phyloP scores from a whole-genome alignment of 1,140 invertebrate species.

The Drosophila chauvacae region DNA sequence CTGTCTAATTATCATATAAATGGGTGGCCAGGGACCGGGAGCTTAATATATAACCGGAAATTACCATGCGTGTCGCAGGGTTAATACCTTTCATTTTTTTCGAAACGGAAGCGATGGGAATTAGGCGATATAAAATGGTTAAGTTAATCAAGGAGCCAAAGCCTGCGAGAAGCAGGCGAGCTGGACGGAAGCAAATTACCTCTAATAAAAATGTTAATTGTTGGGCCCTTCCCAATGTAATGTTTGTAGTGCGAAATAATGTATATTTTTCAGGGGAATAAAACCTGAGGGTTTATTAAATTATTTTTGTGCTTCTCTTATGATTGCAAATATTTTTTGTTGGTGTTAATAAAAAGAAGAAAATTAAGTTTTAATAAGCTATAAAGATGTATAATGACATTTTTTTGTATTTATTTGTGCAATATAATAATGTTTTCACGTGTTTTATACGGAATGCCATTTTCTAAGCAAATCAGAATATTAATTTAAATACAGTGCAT shows the following conservation, averaged over 20 bases:
- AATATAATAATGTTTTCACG: too few species aligned
- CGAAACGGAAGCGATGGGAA: slow-evolving; percentile 43
- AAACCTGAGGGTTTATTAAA: background rate
- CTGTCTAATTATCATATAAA: slow-evolving; percentile 54
- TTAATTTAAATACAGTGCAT: too few species aligned
- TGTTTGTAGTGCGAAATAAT: background rate
- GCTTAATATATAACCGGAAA: slow-evolving; percentile 56
- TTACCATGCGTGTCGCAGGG: slow-evolving; percentile 68
- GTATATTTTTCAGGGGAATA: background rate
- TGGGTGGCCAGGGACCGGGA: slow-evolving; percentile 37
- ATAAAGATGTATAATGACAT: background rate
- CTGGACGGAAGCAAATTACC: slow-evolving; percentile 21
- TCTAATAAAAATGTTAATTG: slow-evolving; percentile 34
- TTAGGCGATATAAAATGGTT: slow-evolving; percentile 45
- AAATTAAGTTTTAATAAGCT: background rate
- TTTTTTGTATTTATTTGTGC: too few species aligned
- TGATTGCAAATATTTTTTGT: background rate
- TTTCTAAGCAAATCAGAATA: too few species aligned
- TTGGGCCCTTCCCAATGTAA: background rate
- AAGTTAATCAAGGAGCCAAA: slow-evolving; percentile 20
- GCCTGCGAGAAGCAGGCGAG: slow-evolving; percentile 9
- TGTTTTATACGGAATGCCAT: too few species aligned
- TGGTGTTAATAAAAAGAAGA: background rate
- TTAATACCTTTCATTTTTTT: slow-evolving; percentile 45
- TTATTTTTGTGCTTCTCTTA: background rate